Percentiles rank a stretch among this genome's conserved stretches.
These are phyloP conservation scores for Drosophila meridionalis DNA, from an alignment of 2,888 invertebrate species.

Conservation along the genomic window DNA sequence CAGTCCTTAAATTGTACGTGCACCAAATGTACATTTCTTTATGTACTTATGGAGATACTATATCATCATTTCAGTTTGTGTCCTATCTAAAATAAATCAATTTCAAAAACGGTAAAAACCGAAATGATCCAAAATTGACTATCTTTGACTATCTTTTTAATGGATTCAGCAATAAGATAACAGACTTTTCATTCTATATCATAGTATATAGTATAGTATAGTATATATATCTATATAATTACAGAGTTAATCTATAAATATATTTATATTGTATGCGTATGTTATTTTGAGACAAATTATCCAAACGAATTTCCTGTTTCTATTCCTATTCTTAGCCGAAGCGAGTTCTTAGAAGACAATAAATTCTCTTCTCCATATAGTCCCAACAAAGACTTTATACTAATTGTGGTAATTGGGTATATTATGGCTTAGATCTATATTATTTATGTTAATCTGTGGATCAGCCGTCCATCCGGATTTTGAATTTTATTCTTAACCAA, in stretches of 20 bases:
- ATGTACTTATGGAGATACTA: background rate
- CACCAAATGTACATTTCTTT: slow-evolving; percentile 9
- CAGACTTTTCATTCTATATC: background rate
- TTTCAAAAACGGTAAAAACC: background rate
- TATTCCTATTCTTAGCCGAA: background rate
- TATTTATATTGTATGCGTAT: background rate
- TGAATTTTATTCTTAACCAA: too few relatives aligned
- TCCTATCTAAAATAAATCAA: slow-evolving; percentile 1
- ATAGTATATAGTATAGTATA: background rate
- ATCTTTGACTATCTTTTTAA: background rate
- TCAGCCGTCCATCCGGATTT: background rate
- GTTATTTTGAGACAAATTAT: background rate
- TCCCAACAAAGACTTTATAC: too few relatives aligned
- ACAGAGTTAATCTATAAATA: background rate
- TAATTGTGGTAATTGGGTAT: background rate
- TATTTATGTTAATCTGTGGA: background rate
- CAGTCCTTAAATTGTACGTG: slow-evolving; percentile 34
- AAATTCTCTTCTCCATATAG: background rate
- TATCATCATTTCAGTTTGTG: slow-evolving; percentile 12
- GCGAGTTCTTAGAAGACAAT: background rate
- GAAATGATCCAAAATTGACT: background rate
- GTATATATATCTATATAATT: too few relatives aligned
- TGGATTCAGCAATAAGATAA: too few relatives aligned
- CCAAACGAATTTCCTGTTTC: background rate
- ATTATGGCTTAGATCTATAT: background rate